phyloP scores from a whole-genome alignment of 2,888 invertebrate species.

The Pyrochroa serraticornis region DNA sequence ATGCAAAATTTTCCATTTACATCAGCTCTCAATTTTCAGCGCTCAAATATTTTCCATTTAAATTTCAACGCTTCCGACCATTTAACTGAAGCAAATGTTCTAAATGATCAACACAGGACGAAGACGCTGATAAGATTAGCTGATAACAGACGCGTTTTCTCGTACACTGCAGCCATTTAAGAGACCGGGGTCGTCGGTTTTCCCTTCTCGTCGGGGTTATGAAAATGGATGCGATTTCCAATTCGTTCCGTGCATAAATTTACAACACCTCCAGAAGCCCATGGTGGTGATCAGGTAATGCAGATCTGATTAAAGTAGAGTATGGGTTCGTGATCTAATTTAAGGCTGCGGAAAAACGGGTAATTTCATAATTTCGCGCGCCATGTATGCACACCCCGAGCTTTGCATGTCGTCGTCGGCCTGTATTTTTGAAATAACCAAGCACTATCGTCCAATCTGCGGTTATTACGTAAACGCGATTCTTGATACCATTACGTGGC shows the following conservation, averaged over 20 bases:
- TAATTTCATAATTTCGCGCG: conserved; percentile 38
- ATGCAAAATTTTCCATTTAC: conserved; percentile 18
- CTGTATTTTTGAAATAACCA: conserved; percentile 44
- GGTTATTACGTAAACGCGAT: conserved; percentile 47
- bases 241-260: conserved; percentile 31
- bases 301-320: conserved; percentile 20
- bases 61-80: conserved; percentile 19
- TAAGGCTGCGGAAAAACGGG: conserved; percentile 34
- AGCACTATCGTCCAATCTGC: conserved; percentile 43
- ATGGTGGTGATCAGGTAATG: conserved; percentile 11
- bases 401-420: conserved; percentile 39
- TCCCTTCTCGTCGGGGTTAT: conserved; percentile 3
- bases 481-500: conserved; percentile 38
- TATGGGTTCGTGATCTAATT: conserved; percentile 43
- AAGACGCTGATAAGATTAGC: conserved; percentile 25
- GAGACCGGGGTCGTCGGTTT: background rate
- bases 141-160: conserved; percentile 25
- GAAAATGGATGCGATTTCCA: conserved; percentile 24
- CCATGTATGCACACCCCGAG: conserved; percentile 24
- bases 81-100: conserved; percentile 19
- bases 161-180: conserved; percentile 3
- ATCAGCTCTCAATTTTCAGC: conserved; percentile 8
- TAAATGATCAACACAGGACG: conserved; percentile 27
- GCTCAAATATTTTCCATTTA: conserved; percentile 22
- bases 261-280: conserved; percentile 25